A percentile compares a stretch with the other conserved stretches of the same genome.
phyloP scores from a whole-genome alignment of 1,140 invertebrate species.

The Kradibia gibbosae region DNA sequence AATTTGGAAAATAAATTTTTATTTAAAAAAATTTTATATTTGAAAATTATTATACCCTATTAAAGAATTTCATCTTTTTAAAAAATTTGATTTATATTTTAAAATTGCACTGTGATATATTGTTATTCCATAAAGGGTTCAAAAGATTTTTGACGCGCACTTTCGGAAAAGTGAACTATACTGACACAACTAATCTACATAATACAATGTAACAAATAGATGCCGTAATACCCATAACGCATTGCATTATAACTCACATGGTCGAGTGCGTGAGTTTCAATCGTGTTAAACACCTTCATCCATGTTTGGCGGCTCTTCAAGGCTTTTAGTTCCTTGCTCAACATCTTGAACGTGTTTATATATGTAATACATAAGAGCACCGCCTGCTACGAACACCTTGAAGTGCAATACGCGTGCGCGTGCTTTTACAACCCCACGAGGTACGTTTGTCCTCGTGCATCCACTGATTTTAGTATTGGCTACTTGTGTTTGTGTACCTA shows the following conservation, averaged over 20 bases:
- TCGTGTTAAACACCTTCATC: constrained; percentile 65
- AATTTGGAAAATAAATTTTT: no score
- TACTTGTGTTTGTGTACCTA: constrained; percentile 50
- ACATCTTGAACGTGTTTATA: constrained; percentile 38
- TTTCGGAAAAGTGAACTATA: background rate
- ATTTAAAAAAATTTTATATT: no score
- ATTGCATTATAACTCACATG: constrained; percentile 17
- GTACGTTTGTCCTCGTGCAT: constrained; percentile 55
- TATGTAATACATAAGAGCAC: background rate
- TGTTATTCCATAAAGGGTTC: background rate
- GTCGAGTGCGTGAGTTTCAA: background rate
- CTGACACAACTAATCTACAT: background rate
- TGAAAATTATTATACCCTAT: no score
- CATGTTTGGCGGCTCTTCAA: constrained; percentile 66
- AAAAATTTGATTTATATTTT: background rate
- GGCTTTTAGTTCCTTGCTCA: constrained; percentile 54
- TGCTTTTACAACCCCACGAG: constrained; percentile 55
- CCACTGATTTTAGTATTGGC: constrained; percentile 61
- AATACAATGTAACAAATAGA: background rate
- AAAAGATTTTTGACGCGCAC: background rate
- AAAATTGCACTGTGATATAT: background rate
- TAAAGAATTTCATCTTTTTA: no score
- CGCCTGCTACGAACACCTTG: constrained; percentile 20
- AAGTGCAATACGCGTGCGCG: constrained; percentile 17
- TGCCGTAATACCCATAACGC: constrained; percentile 11